These are phyloP conservation scores for Tenrec ecaudatus DNA, from an alignment of 2,113 vertebrate species.

Conservation along the genomic window DNA sequence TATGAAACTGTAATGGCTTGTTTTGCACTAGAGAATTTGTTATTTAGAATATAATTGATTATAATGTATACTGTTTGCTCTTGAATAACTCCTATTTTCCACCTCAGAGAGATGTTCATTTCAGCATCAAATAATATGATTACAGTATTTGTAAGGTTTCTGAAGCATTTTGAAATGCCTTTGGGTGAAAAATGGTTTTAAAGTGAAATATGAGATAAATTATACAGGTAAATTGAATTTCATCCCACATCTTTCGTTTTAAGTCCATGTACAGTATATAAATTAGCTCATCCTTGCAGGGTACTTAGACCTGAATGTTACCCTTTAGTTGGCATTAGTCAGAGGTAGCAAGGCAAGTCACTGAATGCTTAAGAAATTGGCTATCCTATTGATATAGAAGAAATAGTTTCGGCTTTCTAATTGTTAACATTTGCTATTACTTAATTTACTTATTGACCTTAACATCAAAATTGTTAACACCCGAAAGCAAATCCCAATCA, in stretches of 20 bases:
- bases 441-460: constrained; percentile 20
- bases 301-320: background rate
- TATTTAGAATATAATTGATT: constrained; percentile 75
- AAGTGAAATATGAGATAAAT: constrained; percentile 61
- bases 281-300: background rate
- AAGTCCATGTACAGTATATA: background rate
- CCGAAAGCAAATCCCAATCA: constrained; percentile 46
- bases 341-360: constrained; percentile 18
- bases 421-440: constrained; percentile 24
- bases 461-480: constrained; percentile 14
- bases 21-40: constrained; percentile 72
- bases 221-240: constrained; percentile 58
- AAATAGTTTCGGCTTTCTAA: constrained; percentile 56
- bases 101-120: constrained; percentile 68
- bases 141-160: constrained; percentile 58
- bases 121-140: constrained; percentile 45
- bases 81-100: constrained; percentile 73
- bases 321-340: constrained; percentile 29
- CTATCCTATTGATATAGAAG: background rate
- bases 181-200: constrained; percentile 40
- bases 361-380: background rate
- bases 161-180: constrained; percentile 59
- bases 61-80: constrained; percentile 67
- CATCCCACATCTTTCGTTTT: constrained; percentile 18
- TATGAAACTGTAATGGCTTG: constrained; percentile 69